Conservation (phyloP, 2,113 vertebrate species). For the Daphoenositta chrysoptera region DNA sequence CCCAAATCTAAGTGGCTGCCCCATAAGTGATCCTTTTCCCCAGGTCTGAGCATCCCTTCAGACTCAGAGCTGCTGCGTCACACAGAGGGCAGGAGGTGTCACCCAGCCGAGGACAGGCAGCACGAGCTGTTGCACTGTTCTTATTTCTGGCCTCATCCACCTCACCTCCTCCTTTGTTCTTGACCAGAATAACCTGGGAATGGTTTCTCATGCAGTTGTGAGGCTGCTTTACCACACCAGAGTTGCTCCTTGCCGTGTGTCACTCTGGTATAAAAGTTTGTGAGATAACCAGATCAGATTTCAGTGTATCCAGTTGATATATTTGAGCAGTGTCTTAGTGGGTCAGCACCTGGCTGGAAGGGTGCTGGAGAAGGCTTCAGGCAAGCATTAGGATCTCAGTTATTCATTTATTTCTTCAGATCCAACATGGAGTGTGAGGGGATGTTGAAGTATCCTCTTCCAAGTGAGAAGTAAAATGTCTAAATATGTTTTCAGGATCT, state of each 20-base stretch:
- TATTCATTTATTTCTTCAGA: background rate
- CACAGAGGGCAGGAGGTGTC: background rate
- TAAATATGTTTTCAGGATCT: background rate
- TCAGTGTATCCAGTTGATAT: background rate
- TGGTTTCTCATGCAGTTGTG: background rate
- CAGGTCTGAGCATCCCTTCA: background rate
- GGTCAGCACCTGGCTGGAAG: background rate
- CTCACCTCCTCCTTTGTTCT: rapidly evolving
- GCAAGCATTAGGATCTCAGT: background rate
- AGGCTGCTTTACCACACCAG: background rate
- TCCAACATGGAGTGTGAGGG: background rate
- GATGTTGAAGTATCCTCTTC: background rate
- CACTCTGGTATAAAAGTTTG: background rate
- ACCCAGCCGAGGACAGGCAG: background rate
- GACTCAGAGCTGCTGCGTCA: background rate
- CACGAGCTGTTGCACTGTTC: background rate
- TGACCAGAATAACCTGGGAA: background rate
- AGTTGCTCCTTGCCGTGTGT: background rate
- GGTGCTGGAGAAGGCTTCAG: background rate
- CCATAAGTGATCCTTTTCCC: background rate
- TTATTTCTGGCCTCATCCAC: background rate
- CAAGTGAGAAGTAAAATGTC: background rate
- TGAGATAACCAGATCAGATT: background rate
- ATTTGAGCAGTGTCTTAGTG: background rate
- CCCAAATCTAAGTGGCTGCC: background rate